Conservation (phyloP, 2,113 vertebrate genomes). For the Fulmarus glacialis region DNA sequence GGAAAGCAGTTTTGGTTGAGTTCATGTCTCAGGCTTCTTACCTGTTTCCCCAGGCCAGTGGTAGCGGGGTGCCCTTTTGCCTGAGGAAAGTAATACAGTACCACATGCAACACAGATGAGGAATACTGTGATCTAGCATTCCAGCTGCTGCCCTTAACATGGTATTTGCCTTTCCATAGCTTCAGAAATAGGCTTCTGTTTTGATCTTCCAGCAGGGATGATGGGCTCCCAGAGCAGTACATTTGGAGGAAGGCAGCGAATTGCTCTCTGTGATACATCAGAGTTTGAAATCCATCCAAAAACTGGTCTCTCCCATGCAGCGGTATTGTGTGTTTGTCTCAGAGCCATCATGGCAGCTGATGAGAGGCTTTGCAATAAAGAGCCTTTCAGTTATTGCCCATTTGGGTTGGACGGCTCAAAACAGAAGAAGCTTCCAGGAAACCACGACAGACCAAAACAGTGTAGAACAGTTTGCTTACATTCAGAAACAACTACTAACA, state of each 20-base stretch:
- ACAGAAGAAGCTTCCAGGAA: constrained; percentile 63
- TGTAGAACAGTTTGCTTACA: neutral
- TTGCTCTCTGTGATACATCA: neutral
- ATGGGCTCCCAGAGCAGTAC: neutral
- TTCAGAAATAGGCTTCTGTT: constrained; percentile 39
- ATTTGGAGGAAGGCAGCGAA: neutral
- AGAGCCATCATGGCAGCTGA: constrained; percentile 58
- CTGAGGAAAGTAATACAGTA: neutral
- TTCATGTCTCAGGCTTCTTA: neutral
- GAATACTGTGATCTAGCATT: neutral
- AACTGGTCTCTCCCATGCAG: constrained; percentile 28
- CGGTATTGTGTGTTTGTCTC: constrained; percentile 56
- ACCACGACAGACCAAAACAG: neutral
- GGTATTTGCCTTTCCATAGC: neutral
- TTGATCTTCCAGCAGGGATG: neutral
- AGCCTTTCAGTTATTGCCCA: constrained; percentile 59
- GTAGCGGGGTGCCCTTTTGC: neutral
- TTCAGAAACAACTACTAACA: neutral
- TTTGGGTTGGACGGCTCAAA: constrained; percentile 25
- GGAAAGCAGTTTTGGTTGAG: neutral
- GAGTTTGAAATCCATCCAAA: constrained; percentile 52
- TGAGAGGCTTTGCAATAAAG: constrained; percentile 47
- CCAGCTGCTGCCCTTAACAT: constrained; percentile 12
- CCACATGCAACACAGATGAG: neutral
- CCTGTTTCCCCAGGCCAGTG: neutral